Evolutionary conservation across 2,113 vertebrate genomes (phyloP), one percentile per base, ranked within the genome.

Genomic region (Mola mola): DNA sequence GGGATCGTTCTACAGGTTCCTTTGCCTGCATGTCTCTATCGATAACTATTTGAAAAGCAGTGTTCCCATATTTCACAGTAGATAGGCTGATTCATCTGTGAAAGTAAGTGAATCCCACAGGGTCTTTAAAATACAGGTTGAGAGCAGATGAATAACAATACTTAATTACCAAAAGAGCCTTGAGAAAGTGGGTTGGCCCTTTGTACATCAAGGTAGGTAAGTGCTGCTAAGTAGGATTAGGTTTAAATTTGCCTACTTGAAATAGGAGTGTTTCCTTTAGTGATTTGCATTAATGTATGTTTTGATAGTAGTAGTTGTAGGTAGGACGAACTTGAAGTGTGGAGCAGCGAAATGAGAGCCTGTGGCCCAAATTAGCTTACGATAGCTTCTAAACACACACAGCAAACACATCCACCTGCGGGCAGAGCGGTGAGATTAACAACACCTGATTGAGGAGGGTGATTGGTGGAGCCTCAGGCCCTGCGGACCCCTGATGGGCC

Each of bases 381-480:
- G 20, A 25, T 7, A 12, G 16, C 7, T 12, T 29, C n/a, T n/a
- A n/a, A n/a, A n/a, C 16, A 43, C 22, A 44, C 24, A 20, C 36
- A 51, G 34, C 42, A 26, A 13, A 42, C 25, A 56, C 56, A 73
- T 52, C 26, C 61, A 87, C 78, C 83, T 87, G 74, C 77, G 64
- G 82, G 83, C 74, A 48, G 56, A 77, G 71, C 34, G 85, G 15
- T 81, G 85, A 85, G 81, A 85, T 83, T 68, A 90, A 85, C 85
- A 76, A 84, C 82, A 58, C 53, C 71, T 79, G 78, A 77, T 71
- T 66, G 49, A 41, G 72, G 8, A 2, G 67, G 56, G 13, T 51
- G 88, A 91, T 91, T 90, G 88, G 89, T 79, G 71, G 55, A 72
- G 82, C 75, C 72, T 44, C 31, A 8, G 77, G 86, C 65, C 55